A percentile compares a stretch with the other conserved stretches of the same genome.
phyloP scores from a whole-genome alignment of 2,797 vertebrate genomes.

The Adelosebastes latens region DNA sequence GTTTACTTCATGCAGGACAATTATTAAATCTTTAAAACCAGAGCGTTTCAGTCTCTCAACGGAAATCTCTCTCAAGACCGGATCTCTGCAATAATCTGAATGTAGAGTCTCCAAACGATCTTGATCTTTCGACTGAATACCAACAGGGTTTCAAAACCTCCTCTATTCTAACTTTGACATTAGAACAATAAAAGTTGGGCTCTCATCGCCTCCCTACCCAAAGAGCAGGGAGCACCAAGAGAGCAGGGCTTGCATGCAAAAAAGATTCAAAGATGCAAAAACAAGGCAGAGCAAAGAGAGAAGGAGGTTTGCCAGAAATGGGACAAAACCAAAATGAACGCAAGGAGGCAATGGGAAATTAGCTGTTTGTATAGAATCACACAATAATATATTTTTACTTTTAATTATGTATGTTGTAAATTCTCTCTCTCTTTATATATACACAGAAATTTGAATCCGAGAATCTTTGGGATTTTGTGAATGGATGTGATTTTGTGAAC shows the following conservation, averaged over 20 bases:
- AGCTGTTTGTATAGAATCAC: neutral
- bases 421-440: neutral
- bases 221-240: conserved; percentile 64
- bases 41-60: neutral
- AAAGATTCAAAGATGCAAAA: conserved; percentile 75
- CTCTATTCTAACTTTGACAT: conserved; percentile 74
- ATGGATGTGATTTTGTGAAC: conserved; percentile 57
- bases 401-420: neutral
- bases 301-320: conserved; percentile 40
- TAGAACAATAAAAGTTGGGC: conserved; percentile 73
- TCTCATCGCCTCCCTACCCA: conserved; percentile 55
- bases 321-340: conserved; percentile 27
- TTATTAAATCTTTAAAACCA: conserved; percentile 4
- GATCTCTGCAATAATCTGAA: conserved; percentile 31
- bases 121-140: conserved; percentile 68
- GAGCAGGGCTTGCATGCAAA: conserved; percentile 77
- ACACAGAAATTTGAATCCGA: neutral
- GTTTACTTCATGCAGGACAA: neutral
- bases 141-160: conserved; percentile 65
- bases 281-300: conserved; percentile 59
- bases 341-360: conserved; percentile 3
- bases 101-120: conserved; percentile 28
- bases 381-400: neutral
- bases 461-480: conserved; percentile 42
- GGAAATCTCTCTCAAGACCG: neutral